These are phyloP conservation scores for Cephus spinipes DNA, from an alignment of 2,888 invertebrate genomes.

Conservation along the genomic window DNA sequence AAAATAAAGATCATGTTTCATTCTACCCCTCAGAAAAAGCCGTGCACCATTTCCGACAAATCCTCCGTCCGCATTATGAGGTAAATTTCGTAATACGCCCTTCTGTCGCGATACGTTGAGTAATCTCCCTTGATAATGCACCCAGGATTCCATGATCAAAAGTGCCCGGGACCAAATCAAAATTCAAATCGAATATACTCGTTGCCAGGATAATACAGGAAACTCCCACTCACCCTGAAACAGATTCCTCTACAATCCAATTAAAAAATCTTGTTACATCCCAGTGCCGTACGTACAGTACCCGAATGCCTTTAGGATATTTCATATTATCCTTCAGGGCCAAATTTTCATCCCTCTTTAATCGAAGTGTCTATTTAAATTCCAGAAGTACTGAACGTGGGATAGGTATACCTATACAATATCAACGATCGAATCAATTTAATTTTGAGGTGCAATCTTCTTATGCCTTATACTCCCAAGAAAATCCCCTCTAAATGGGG, in stretches of 20 bases:
- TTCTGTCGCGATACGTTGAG: background rate
- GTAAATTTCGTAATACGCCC: background rate
- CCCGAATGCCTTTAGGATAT: background rate
- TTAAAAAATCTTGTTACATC: background rate
- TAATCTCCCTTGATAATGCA: background rate
- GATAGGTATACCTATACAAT: background rate
- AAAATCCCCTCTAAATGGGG: background rate
- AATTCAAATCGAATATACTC: background rate
- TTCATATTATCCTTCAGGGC: background rate
- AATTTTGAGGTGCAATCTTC: background rate
- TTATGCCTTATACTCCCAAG: background rate
- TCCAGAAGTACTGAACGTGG: background rate
- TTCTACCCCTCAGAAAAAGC: conserved; percentile 21
- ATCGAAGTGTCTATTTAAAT: background rate
- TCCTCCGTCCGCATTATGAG: background rate
- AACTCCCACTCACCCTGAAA: background rate
- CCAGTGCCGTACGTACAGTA: background rate
- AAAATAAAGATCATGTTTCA: conserved; percentile 55
- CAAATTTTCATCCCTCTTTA: background rate
- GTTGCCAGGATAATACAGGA: background rate
- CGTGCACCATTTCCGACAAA: background rate
- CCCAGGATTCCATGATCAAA: background rate
- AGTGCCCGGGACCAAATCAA: background rate
- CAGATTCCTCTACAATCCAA: background rate
- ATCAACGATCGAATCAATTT: background rate